A percentile compares a stretch with the other conserved stretches of the same genome.
These are phyloP conservation scores for Berghia stephanieae DNA, from an alignment of 1,140 invertebrate genomes.

Conservation along the genomic window DNA sequence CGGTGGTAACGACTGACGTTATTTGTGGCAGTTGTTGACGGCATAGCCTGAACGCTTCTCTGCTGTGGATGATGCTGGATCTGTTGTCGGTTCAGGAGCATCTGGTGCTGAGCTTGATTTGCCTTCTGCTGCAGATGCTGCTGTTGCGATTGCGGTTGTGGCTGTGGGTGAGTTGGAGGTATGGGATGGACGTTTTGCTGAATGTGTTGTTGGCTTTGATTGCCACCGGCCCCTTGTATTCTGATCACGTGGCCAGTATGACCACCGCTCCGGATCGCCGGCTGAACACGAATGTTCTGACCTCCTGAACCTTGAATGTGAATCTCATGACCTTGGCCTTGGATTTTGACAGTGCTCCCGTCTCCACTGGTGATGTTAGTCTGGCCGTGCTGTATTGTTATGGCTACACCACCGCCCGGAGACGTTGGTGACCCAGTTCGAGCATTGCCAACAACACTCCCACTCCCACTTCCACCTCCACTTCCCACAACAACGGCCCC, in stretches of 20 bases:
- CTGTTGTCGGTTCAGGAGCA: too few species aligned
- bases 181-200: too few species aligned
- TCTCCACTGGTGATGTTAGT: conserved; percentile 26
- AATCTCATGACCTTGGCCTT: conserved; percentile 29
- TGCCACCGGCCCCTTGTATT: conserved; percentile 20
- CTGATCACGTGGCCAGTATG: conserved; percentile 22
- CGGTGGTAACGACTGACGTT: too few species aligned
- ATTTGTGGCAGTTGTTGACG: too few species aligned
- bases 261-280: not conserved
- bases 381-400: conserved; percentile 22
- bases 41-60: too few species aligned
- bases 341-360: conserved; percentile 14
- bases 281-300: conserved; percentile 26
- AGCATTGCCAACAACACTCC: not conserved
- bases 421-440: not conserved
- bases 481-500: not conserved
- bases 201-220: too few species aligned
- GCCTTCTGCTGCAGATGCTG: not conserved
- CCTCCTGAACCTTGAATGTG: conserved; percentile 23
- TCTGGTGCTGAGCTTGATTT: not conserved
- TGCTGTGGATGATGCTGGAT: too few species aligned
- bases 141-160: too few species aligned
- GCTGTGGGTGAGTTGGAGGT: too few species aligned
- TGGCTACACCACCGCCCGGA: conserved; percentile 17
- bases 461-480: not conserved